Base-by-base conservation (phyloP, 2,113 vertebrate genomes). In the Eulemur macaco region DNA sequence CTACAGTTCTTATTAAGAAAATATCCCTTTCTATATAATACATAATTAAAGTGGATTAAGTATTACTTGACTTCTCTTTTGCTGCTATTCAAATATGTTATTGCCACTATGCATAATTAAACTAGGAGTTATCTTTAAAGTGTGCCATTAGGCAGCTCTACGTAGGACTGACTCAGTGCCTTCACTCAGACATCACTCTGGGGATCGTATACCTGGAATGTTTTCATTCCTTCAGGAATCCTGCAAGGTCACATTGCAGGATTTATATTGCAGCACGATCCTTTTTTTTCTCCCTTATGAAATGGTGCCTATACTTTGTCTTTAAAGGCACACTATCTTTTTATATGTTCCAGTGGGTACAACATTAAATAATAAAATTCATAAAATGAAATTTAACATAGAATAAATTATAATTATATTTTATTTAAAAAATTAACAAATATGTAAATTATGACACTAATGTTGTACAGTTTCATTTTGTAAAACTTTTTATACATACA, bases 41-140 rank as follows among this genome's bases (percentile, higher is more conserved):
- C 80, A 92, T 94, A 96, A 97, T 97, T 97, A 93, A 95, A 94
- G 27, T 25, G 6, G 31, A 91, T 69, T 95, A 98, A 97, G 80
- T 25, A 82, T 93, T 97, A 96, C 39, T 95, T 97, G 89, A 96
- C 64, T 96, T 98, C 66, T 76, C 88, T 89, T 96, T 96, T 60
- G 84, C 80, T 71, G 76, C 94, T 77, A 80, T 97, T 97, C 78
- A 95, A 94, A 86, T 54, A 86, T 34, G 82, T 92, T 6, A 76
- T 76, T n/a, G 54, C n/a, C 93, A 20, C 77, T 77, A 68, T 87
- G 1, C 42, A 88, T 94, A 39, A 58, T 89, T 97, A 94, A 96
- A 88, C 29, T 20, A 96, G 27, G 7, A 27, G 74, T 52, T 47
- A 78, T 96, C 92, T 29, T 92, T 84, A 58, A 58, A 96, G 1